Evolutionary conservation across 1,140 invertebrate species (phyloP), one percentile per base, ranked within the genome.

Genomic region (Drosophila setifemur): DNA sequence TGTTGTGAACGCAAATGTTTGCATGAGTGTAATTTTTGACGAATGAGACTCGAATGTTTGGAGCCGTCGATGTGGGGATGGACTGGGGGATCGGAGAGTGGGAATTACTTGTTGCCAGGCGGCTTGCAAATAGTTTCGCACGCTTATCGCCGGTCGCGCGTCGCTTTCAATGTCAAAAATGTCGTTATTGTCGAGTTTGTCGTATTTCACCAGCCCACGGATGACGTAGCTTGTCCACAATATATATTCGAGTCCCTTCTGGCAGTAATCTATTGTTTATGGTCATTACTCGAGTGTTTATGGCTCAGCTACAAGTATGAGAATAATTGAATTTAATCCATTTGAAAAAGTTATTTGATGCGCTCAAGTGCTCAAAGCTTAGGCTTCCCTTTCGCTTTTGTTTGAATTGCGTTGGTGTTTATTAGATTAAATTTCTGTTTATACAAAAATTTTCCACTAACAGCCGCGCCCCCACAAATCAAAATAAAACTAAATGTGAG

Each of bases 161-260:
- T 44, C 35, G 48, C 35, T 86, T 86, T 86, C 79, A 85, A 85
- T 85, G 79, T 85, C 79, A 86, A 85, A 26, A 54, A 81, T 74
- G 79, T 83, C 79, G 79, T 79, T 79, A 73, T 55, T 45, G 50
- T 2, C 49, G 19, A 19, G 44, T 50, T 48, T 44, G 4, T 39
- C 25, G 28, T 57, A 77, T 83, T 82, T 82, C 79, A 83, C 53
- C 78, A 83, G 44, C 23, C 19, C 45, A 66, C 40, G 16, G 54
- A 63, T 85, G 74, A 86, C 79, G 81, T 86, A 71, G 25, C 40
- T n/a, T n/a, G n/a, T n/a, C n/a, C 16, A 16, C 19, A 37, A 67
- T 70, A 35, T 57, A 26, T 39, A 19, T 68, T 43, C 29, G 11
- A 19, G 48, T 29, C 48, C 35, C 31, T 39, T 14, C 19, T 9